Percentiles rank a stretch among this genome's conserved stretches.
These are phyloP conservation scores for Clanis bilineata DNA, from an alignment of 2,888 invertebrate genomes.

Conservation along the genomic window DNA sequence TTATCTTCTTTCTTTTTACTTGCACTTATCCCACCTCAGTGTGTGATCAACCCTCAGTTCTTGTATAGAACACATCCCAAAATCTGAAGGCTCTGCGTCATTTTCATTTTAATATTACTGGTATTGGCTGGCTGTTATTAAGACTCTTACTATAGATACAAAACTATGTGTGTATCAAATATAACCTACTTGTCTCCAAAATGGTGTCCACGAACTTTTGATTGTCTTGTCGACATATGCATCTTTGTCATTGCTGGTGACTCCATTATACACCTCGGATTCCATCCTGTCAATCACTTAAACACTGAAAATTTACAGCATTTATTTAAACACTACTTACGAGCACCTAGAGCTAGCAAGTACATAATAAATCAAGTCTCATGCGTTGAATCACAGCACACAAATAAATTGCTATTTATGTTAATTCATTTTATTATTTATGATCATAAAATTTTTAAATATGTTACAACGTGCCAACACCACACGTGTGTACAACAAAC, in stretches of 20 bases:
- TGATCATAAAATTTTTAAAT: too few relatives aligned
- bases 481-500: not conserved
- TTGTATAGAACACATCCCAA: too few relatives aligned
- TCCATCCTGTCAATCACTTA: not conserved
- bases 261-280: conserved; percentile 26
- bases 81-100: too few relatives aligned
- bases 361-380: not conserved
- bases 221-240: conserved; percentile 5
- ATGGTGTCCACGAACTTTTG: conserved; percentile 28
- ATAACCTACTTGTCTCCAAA: conserved; percentile 37
- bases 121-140: too few relatives aligned
- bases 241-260: conserved; percentile 23
- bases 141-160: too few relatives aligned
- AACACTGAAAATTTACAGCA: not conserved
- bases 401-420: not conserved
- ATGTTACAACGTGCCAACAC: not conserved
- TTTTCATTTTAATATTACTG: too few relatives aligned
- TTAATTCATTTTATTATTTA: not conserved
- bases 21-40: too few relatives aligned
- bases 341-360: not conserved
- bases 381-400: not conserved
- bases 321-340: not conserved
- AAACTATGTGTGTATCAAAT: not conserved
- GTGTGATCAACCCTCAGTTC: too few relatives aligned
- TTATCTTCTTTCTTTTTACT: too few relatives aligned